Base-by-base conservation (phyloP, 2,888 invertebrate species). In the Philonicus albiceps region DNA sequence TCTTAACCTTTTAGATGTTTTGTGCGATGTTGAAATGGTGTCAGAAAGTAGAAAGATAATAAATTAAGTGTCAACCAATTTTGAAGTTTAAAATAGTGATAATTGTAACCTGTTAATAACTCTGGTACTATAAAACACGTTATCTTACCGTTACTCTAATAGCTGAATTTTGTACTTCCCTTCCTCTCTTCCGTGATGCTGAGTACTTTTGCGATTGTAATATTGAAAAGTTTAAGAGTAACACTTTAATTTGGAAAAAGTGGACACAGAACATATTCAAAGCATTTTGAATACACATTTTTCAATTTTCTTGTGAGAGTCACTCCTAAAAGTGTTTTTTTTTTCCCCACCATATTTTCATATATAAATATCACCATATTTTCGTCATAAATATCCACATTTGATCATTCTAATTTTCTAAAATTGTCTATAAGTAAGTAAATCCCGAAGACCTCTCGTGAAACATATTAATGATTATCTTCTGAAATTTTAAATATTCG, bases 1-100 rank as follows among this genome's bases (percentile, higher is more conserved):
- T 91, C 81, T 89, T 91, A 13, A 73, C 30, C 40, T 84, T 73
- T 19, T 84, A 73, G 40, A 83, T n/a, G 34, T 40, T 19, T 34
- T 30, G 13, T 84, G 64, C 64, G 27, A 64, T 22, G 3, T 11
- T 22, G 16, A 19, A 72, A 2, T 64, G 8, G 37, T n/a, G 22
- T 34, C n/a, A 74, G 27, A 27, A 8, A 74, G n/a, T 37, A 31
- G 1, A 34, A 73, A 34, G 31, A 1, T 11, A 37, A 34, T 74
- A 74, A 31, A 43, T 78, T 34, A 78, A 27, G 80, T 80, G 30
- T 53, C n/a, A 53, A 78, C 19, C n/a, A 37, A 81, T 81, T 5
- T 30, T 81, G 16, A 22, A 53, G 16, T 43, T 43, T n/a, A n/a
- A n/a, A n/a, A n/a, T n/a, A n/a, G n/a, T 40, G 3, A 40, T 34